Evolutionary conservation across 2,113 vertebrate species (phyloP).

Genomic region (Pterocles orientalis): DNA sequence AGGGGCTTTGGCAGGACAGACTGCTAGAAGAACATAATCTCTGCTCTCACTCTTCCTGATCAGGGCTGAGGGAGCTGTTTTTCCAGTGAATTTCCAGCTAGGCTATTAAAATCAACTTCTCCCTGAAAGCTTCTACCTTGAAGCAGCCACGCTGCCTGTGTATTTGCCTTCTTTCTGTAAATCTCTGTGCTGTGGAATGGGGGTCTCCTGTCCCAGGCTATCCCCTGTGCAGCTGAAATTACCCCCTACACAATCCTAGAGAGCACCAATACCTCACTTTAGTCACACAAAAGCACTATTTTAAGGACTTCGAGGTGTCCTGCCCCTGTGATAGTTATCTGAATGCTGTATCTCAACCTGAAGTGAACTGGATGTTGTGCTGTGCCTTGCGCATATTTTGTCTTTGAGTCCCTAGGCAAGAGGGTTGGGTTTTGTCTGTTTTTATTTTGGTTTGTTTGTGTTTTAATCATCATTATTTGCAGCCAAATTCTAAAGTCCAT

Average conservation of each 20-base stretch:
- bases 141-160: not conserved
- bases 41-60: not conserved
- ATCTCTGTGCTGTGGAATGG: not conserved
- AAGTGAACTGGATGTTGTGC: not conserved
- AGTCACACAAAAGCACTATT: not conserved
- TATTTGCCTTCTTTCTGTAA: not conserved
- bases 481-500: conserved; percentile 38
- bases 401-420: not conserved
- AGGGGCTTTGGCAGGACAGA: not conserved
- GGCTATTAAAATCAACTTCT: not conserved
- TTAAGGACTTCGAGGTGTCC: not conserved
- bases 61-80: not conserved
- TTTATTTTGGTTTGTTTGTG: not conserved
- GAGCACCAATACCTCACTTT: not conserved
- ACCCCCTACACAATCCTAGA: not conserved
- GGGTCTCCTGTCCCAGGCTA: not conserved
- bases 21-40: not conserved
- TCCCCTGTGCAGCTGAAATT: not conserved
- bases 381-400: not conserved
- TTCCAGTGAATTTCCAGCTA: conserved; percentile 26
- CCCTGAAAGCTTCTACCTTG: not conserved
- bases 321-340: not conserved
- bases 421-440: not conserved
- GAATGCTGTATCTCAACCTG: not conserved
- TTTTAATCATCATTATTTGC: not conserved